Evolutionary conservation across 1,140 invertebrate genomes (phyloP).

Genomic region (Luehdorfia chinensis): DNA sequence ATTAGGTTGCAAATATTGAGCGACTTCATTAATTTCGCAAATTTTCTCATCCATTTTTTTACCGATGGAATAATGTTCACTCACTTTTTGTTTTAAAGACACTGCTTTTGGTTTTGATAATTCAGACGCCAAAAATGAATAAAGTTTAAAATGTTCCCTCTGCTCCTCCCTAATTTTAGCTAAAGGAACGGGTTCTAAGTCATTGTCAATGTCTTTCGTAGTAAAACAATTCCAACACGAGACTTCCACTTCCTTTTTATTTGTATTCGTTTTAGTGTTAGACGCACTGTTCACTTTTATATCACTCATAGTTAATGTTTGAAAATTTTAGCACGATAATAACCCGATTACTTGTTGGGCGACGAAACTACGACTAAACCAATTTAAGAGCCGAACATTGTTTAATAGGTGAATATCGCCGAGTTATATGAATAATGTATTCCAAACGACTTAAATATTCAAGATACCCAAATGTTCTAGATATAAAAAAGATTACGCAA

Average conservation of each 20-base stretch:
- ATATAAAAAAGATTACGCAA: slow-evolving; percentile 45
- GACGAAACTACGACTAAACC: slow-evolving; percentile 29
- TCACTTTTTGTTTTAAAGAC: slow-evolving; percentile 60
- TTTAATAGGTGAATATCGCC: slow-evolving; percentile 37
- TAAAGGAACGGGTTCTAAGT: slow-evolving; percentile 39
- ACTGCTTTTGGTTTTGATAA: slow-evolving; percentile 53
- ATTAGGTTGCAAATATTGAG: slow-evolving; percentile 17
- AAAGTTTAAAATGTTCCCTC: slow-evolving; percentile 53
- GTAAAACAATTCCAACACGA: slow-evolving; percentile 65
- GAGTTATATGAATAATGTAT: slow-evolving; percentile 41
- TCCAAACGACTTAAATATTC: slow-evolving; percentile 53
- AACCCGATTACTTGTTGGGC: slow-evolving; percentile 6
- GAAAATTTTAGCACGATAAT: slow-evolving; percentile 5
- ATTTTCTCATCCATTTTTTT: slow-evolving; percentile 55
- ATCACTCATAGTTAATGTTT: slow-evolving; percentile 30
- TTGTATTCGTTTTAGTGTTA: slow-evolving; percentile 18
- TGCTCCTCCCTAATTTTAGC: slow-evolving; percentile 47
- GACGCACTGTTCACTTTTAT: slow-evolving; percentile 23
- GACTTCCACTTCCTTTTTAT: slow-evolving; percentile 35
- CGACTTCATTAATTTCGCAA: slow-evolving; percentile 16
- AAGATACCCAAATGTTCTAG: slow-evolving; percentile 33
- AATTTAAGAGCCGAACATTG: slow-evolving; percentile 20
- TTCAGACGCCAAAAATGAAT: slow-evolving; percentile 54
- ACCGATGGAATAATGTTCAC: slow-evolving; percentile 44
- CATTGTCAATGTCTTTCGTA: slow-evolving; percentile 30